These are phyloP conservation scores for Diadophis punctatus DNA, from an alignment of 2,113 vertebrate genomes.

Conservation along the genomic window DNA sequence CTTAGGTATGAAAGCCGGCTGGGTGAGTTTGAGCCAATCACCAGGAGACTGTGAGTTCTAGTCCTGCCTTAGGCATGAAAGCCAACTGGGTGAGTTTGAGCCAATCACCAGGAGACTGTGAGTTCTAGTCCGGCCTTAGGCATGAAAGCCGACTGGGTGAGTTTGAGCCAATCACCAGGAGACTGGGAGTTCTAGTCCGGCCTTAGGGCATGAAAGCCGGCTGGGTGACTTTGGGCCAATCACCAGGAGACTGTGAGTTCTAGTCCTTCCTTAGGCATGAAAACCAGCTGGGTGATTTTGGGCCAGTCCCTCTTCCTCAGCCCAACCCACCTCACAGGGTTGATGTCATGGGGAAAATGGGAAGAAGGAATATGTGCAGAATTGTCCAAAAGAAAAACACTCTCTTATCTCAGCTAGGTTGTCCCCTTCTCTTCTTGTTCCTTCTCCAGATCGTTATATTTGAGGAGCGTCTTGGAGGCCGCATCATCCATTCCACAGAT, in stretches of 20 bases:
- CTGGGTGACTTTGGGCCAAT: not conserved
- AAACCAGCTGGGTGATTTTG: not conserved
- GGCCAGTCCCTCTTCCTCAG: not conserved
- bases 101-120: not conserved
- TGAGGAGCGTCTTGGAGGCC: slow-evolving; percentile 82
- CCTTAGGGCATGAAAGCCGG: not conserved
- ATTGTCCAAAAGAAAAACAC: not conserved
- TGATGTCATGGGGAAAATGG: not conserved
- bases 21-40: not conserved
- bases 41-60: not conserved
- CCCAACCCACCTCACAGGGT: not conserved
- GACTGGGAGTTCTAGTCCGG: no score
- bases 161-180: not conserved
- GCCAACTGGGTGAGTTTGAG: rapidly evolving
- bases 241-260: no score
- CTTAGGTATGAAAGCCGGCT: not conserved
- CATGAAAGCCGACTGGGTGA: not conserved
- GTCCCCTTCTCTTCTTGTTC: not conserved
- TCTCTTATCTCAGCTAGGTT: not conserved
- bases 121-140: not conserved
- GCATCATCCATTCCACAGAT: slow-evolving; percentile 78
- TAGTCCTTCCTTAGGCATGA: no score
- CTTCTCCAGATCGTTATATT: slow-evolving; percentile 81
- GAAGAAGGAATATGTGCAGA: not conserved
- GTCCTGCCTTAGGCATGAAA: not conserved